Base-by-base conservation (phyloP, 2,797 vertebrate species). In the Lates japonicus region DNA sequence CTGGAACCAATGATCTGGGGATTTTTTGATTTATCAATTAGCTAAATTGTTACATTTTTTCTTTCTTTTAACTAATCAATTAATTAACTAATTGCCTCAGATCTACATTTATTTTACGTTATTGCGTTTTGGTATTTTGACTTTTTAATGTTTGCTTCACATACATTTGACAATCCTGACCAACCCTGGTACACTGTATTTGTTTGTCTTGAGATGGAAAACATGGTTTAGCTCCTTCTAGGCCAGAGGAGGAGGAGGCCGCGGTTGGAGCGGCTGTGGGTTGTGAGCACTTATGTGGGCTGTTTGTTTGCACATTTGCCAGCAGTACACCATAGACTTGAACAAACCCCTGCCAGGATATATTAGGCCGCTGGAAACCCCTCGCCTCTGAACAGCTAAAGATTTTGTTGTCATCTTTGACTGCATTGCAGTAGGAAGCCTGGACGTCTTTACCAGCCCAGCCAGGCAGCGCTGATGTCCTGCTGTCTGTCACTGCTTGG, bases 381-480 rank as follows among this genome's bases (percentile, higher is more conserved):
- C 31, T 42, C 31, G 4, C 57, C 76, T 25, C 63, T 17, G 13
- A 63, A n/a, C 44, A 12, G 74, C 71, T 71, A 51, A 81, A 84
- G 72, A 78, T 65, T 76, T 68, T 31, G 78, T 76, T 82, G 80
- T 73, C 35, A n/a, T 75, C 65, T 89, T 64, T 62, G 64, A 67
- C 89, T 86, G 88, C 88, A 90, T 66, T 92, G 88, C 90, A 81
- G 88, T 13, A 70, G 68, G 66, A 82, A 71, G 64, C 48, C 31
- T 22, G 61, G 60, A 61, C 8, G 3, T 70, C 71, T 85, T 74
- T 42, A 60, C 62, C 74, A 54, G 80, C 31, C 35, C 39, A 33
- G 65, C 75, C 64, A 20, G 58, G 69, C 82, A 22, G 72, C 17
- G 42, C 72, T 82, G 82, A 82, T 64, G 31, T 83, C 74, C 85